Percentiles rank a stretch among this genome's conserved stretches.
Evolutionary conservation across 2,888 invertebrate species (phyloP).

Genomic region (Sesia bembeciformis): DNA sequence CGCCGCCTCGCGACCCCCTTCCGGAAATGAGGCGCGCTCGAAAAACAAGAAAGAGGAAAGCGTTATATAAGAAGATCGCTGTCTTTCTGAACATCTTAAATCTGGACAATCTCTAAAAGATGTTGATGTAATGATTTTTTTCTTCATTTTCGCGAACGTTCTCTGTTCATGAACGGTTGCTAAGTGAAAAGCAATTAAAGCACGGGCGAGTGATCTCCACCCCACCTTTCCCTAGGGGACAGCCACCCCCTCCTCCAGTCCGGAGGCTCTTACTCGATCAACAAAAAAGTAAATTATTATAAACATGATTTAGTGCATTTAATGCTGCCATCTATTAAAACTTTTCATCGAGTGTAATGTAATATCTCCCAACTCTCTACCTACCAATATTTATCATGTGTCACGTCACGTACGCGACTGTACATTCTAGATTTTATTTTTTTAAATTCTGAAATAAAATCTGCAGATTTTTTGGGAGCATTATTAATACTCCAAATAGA

Average conservation of each 20-base stretch:
- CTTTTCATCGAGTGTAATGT: too few species aligned
- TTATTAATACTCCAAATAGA: too few species aligned
- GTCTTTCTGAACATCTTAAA: constrained; percentile 65
- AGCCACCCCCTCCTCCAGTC: constrained; percentile 23
- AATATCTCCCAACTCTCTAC: too few species aligned
- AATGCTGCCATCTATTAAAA: too few species aligned
- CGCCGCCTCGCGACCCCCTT: constrained; percentile 50
- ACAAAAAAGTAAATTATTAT: constrained; percentile 47
- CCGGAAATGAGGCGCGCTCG: constrained; percentile 72
- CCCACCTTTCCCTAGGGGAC: constrained; percentile 19
- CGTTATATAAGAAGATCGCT: constrained; percentile 64
- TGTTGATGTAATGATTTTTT: constrained; percentile 74
- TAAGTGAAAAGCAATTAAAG: constrained; percentile 75
- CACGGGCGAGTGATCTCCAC: constrained; percentile 73
- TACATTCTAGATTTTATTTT: too few species aligned
- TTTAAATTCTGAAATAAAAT: too few species aligned
- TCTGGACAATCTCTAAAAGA: constrained; percentile 72
- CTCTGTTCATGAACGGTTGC: constrained; percentile 72
- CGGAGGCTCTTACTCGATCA: constrained; percentile 44
- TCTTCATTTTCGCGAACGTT: constrained; percentile 66
- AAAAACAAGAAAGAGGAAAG: constrained; percentile 72
- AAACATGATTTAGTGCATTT: neutral
- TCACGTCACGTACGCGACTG: too few species aligned
- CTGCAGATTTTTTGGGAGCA: too few species aligned
- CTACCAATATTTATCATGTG: too few species aligned